phyloP scores from a whole-genome alignment of 2,888 invertebrate genomes.

The Oscheius sp. region DNA sequence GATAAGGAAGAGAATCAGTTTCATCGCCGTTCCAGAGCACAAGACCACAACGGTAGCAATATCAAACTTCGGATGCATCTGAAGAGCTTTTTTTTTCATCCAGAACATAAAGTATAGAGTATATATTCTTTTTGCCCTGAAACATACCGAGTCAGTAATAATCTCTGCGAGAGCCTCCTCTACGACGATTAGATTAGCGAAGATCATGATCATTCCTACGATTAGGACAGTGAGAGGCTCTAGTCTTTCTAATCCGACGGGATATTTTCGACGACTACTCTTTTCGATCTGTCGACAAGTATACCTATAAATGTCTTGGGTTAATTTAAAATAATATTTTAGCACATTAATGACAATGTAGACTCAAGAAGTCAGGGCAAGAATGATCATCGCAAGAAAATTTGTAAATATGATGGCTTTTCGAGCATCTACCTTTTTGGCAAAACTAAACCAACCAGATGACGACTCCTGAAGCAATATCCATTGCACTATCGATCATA shows the following conservation, averaged over 20 bases:
- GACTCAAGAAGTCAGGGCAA: too few relatives aligned
- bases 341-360: too few relatives aligned
- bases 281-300: slow-evolving; percentile 63
- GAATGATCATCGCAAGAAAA: too few relatives aligned
- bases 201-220: slow-evolving; percentile 72
- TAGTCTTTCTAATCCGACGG: slow-evolving; percentile 71
- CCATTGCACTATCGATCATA: slow-evolving; percentile 72
- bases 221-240: slow-evolving; percentile 72
- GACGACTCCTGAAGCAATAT: slow-evolving; percentile 72
- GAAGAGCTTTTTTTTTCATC: background rate
- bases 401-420: too few relatives aligned
- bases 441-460: slow-evolving; percentile 66
- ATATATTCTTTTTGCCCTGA: background rate
- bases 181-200: slow-evolving; percentile 68
- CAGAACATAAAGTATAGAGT: background rate
- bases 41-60: slow-evolving; percentile 48
- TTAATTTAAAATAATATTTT: background rate
- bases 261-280: slow-evolving; percentile 71
- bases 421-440: background rate
- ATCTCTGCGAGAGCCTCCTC: slow-evolving; percentile 71
- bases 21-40: slow-evolving; percentile 48
- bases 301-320: slow-evolving; percentile 17
- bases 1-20: slow-evolving; percentile 50
- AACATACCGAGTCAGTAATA: slow-evolving; percentile 35
- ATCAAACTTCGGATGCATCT: slow-evolving; percentile 50